Evolutionary conservation across 2,888 invertebrate species (phyloP).

Genomic region (Idaea straminata): DNA sequence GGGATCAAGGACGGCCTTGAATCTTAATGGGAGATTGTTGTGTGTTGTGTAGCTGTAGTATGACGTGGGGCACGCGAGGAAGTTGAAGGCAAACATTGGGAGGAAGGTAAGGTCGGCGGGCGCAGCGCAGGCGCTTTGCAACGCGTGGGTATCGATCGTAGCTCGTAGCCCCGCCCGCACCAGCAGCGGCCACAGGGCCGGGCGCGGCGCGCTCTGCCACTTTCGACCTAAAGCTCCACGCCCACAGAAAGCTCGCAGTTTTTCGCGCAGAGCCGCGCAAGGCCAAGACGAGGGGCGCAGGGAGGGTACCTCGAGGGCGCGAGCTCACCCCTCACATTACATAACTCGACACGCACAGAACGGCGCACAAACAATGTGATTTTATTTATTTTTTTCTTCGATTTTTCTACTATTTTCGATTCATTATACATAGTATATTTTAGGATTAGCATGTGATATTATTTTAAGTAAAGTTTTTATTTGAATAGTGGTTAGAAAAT

Average conservation of each 20-base stretch:
- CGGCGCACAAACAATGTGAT: constrained; percentile 80
- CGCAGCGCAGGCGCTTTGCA: constrained; percentile 35
- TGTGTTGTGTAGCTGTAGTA: constrained; percentile 36
- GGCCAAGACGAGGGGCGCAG: constrained; percentile 32
- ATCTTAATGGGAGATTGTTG: constrained; percentile 31
- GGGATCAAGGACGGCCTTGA: constrained; percentile 41
- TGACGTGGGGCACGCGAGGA: constrained; percentile 50
- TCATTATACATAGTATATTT: constrained; percentile 67
- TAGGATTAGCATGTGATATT: constrained; percentile 74
- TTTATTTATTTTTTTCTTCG: constrained; percentile 61
- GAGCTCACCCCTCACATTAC: constrained; percentile 72
- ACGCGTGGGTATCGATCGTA: constrained; percentile 34
- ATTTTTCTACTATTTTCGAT: constrained; percentile 70
- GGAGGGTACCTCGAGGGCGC: constrained; percentile 36
- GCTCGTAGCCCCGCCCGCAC: constrained; percentile 14
- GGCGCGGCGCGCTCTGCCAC: constrained; percentile 4
- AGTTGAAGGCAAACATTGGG: constrained; percentile 33
- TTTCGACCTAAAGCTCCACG: constrained; percentile 13
- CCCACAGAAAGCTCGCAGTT: constrained; percentile 24
- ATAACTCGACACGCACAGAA: constrained; percentile 78
- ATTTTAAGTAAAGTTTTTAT: constrained; percentile 54
- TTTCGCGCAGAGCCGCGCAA: constrained; percentile 43
- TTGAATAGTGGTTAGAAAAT: constrained; percentile 58
- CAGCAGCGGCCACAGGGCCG: not conserved
- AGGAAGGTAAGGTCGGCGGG: constrained; percentile 21